phyloP scores from a whole-genome alignment of 2,113 vertebrate genomes.

The Myotis yumanensis region DNA sequence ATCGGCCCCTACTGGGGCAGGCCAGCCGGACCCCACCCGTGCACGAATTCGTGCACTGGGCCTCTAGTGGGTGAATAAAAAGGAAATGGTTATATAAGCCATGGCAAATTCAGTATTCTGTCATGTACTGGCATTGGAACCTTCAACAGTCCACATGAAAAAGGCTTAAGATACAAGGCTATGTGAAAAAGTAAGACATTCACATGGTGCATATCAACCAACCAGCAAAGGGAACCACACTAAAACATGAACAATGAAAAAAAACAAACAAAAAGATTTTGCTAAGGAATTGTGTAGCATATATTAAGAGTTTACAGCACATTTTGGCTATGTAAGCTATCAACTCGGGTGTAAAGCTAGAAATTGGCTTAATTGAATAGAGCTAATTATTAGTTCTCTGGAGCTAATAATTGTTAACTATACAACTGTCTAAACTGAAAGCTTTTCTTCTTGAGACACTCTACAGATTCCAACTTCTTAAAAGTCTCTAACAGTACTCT shows the following conservation, averaged over 20 bases:
- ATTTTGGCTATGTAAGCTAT: conserved; percentile 14
- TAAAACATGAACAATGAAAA: background rate
- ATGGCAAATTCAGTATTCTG: background rate
- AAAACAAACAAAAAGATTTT: background rate
- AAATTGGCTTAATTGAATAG: conserved; percentile 39
- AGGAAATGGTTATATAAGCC: background rate
- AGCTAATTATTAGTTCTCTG: conserved; percentile 58
- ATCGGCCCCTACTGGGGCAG: no score
- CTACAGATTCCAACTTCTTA: conserved; percentile 49
- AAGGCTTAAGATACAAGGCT: background rate
- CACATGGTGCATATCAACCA: background rate
- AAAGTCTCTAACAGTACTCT: conserved; percentile 29
- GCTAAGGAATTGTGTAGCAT: background rate
- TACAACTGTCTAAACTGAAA: conserved; percentile 23
- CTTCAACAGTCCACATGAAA: background rate
- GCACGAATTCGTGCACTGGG: no score
- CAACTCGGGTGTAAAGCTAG: background rate
- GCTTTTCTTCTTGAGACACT: conserved; percentile 31
- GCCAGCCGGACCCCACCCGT: no score
- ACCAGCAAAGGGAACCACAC: background rate
- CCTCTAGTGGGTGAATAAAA: background rate
- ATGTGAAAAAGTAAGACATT: background rate
- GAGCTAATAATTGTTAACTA: conserved; percentile 49
- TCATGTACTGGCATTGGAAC: background rate
- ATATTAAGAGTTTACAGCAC: conserved; percentile 42